phyloP scores from a whole-genome alignment of 2,797 vertebrate species.

The Knipowitschia caucasica region DNA sequence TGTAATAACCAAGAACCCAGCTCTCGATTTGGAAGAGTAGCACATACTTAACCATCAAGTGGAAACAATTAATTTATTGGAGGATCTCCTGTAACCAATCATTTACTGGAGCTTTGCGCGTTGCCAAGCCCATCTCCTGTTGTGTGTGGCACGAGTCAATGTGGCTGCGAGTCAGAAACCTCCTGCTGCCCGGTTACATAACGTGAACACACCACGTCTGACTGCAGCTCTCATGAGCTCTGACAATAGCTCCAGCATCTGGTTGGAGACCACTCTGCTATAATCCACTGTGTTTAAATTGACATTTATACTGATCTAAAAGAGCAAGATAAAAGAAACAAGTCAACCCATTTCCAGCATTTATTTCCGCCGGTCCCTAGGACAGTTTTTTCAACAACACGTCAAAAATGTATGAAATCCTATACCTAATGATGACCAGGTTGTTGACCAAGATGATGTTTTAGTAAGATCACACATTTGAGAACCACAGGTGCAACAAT shows the following conservation, averaged over 20 bases:
- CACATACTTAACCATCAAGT: conserved; percentile 83
- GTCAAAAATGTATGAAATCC: no score
- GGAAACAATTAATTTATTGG: conserved; percentile 86
- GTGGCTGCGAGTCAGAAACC: conserved; percentile 60
- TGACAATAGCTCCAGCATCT: background rate
- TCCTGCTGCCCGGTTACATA: conserved; percentile 47
- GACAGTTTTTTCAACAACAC: no score
- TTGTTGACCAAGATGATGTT: no score
- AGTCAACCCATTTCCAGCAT: no score
- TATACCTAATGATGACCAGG: no score
- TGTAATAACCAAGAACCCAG: conserved; percentile 85
- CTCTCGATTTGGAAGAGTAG: conserved; percentile 84
- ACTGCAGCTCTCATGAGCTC: conserved; percentile 22
- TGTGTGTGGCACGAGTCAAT: conserved; percentile 62
- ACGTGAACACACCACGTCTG: conserved; percentile 43
- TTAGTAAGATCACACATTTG: no score
- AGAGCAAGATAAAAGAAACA: no score
- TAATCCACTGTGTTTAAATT: no score
- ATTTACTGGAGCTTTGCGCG: conserved; percentile 66
- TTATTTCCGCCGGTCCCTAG: no score
- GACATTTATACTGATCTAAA: no score
- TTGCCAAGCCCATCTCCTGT: conserved; percentile 65
- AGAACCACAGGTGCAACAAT: no score
- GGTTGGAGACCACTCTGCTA: no score
- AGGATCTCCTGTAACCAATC: conserved; percentile 81